Evolutionary conservation across 2,888 invertebrate species (phyloP).

Genomic region (Amphipyra tragopoginis): DNA sequence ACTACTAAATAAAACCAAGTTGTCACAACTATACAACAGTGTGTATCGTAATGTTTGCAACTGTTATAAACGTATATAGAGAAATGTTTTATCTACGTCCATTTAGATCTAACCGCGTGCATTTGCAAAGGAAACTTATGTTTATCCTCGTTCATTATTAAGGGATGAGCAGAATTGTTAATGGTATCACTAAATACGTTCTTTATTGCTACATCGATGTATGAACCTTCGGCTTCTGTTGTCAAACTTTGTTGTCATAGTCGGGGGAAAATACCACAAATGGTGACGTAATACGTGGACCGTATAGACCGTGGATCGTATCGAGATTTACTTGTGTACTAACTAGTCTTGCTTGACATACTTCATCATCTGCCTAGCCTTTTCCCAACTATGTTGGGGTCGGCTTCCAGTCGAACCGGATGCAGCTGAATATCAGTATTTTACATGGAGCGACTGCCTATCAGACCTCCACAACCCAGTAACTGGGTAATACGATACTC

Average conservation of each 20-base stretch:
- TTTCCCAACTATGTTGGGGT: background rate
- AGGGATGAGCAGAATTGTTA: background rate
- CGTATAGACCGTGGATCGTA: too few relatives aligned
- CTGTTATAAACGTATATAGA: constrained; percentile 31
- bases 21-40: background rate
- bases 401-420: constrained; percentile 6
- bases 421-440: constrained; percentile 3
- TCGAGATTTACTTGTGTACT: too few relatives aligned
- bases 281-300: too few relatives aligned
- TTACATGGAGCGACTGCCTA: constrained; percentile 20
- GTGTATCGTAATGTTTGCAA: constrained; percentile 35
- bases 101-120: constrained; percentile 34
- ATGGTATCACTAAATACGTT: too few relatives aligned
- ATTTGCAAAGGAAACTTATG: constrained; percentile 8
- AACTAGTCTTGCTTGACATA: too few relatives aligned
- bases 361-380: background rate
- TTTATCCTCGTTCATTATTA: background rate
- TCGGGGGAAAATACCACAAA: too few relatives aligned
- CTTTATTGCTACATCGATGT: too few relatives aligned
- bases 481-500: too few relatives aligned
- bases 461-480: too few relatives aligned
- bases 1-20: too few relatives aligned
- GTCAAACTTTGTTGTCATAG: too few relatives aligned
- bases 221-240: too few relatives aligned
- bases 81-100: constrained; percentile 40